Percentiles rank a stretch among this genome's conserved stretches.
These are phyloP conservation scores for Thyatira batis DNA, from an alignment of 2,888 invertebrate species.

Conservation along the genomic window DNA sequence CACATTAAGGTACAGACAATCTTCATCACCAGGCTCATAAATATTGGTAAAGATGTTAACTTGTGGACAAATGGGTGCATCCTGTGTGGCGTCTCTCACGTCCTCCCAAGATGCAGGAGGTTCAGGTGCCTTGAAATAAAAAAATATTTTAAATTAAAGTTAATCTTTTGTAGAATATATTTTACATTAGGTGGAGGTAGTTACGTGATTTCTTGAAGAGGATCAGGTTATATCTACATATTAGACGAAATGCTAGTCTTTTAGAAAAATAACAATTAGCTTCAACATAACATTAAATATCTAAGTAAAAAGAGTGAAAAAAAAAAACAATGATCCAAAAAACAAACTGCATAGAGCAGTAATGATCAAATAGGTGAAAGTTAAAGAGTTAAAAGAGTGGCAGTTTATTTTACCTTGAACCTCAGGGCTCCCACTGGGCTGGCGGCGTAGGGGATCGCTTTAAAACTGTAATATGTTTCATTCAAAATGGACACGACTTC, in stretches of 20 bases:
- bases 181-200: no score
- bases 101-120: conserved; percentile 53
- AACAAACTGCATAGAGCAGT: no score
- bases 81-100: conserved; percentile 45
- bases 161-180: no score
- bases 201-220: no score
- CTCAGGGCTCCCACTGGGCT: conserved; percentile 10
- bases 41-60: conserved; percentile 35
- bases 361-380: background rate
- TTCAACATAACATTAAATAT: no score
- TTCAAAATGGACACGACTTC: no score
- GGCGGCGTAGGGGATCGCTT: background rate
- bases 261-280: no score
- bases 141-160: background rate
- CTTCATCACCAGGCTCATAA: conserved; percentile 25
- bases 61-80: conserved; percentile 53
- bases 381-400: background rate
- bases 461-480: background rate
- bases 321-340: no score
- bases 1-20: conserved; percentile 54
- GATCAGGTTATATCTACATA: no score
- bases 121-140: conserved; percentile 43
- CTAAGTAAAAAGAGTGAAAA: no score
- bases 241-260: no score
- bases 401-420: conserved; percentile 21